A percentile compares a stretch with the other conserved stretches of the same genome.
Conservation (phyloP, 2,888 invertebrate genomes). For the Philereme transversata region DNA sequence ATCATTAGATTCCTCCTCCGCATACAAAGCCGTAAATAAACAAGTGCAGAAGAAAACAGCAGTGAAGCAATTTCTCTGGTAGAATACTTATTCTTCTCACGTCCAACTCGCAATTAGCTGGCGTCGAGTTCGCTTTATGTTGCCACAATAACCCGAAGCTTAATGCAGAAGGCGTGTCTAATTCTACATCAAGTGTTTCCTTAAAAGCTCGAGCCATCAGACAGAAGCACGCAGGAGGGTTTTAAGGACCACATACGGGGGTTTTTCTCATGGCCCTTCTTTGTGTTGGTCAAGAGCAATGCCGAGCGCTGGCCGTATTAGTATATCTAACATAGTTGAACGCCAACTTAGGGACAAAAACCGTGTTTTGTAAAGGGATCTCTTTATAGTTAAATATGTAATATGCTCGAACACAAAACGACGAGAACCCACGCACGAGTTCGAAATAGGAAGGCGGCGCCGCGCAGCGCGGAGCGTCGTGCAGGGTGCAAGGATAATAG, state of each 20-base stretch:
- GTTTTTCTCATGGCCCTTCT: not conserved
- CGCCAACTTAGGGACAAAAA: too few relatives aligned
- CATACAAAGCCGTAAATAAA: slow-evolving; percentile 26
- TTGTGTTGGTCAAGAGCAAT: not conserved
- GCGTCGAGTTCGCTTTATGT: slow-evolving; percentile 54
- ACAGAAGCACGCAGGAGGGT: slow-evolving; percentile 4
- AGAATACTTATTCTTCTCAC: slow-evolving; percentile 62
- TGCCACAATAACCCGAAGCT: slow-evolving; percentile 55
- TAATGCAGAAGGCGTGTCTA: slow-evolving; percentile 66
- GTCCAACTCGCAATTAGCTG: slow-evolving; percentile 64
- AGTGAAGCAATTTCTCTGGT: slow-evolving; percentile 42
- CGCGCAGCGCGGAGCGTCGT: too few relatives aligned
- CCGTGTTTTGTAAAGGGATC: too few relatives aligned
- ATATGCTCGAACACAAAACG: too few relatives aligned
- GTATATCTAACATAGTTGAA: too few relatives aligned
- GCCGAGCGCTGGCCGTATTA: not conserved
- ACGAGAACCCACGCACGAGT: too few relatives aligned
- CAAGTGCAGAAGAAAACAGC: slow-evolving; percentile 32
- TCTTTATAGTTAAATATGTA: too few relatives aligned
- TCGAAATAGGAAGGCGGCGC: too few relatives aligned
- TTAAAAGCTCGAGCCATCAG: slow-evolving; percentile 41
- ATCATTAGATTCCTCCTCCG: not conserved
- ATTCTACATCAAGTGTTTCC: slow-evolving; percentile 62
- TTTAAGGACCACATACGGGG: slow-evolving; percentile 3
- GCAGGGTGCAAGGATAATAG: too few relatives aligned